These are phyloP conservation scores for Drosophila equinoxialis DNA, from an alignment of 1,140 invertebrate species.

Conservation along the genomic window DNA sequence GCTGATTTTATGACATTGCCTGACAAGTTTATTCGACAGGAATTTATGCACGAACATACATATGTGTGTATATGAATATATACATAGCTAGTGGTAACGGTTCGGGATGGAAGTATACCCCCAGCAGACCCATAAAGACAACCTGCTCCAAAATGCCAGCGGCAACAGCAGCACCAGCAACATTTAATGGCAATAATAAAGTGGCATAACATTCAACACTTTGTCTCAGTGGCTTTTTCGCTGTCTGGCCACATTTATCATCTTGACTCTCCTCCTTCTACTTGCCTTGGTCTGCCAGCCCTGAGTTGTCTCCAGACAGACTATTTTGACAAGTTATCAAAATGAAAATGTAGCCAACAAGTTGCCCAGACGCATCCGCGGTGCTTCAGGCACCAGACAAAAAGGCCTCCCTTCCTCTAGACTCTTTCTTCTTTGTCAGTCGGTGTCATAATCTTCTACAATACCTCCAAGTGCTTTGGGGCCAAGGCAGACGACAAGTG, in stretches of 20 bases:
- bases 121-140: conserved; percentile 67
- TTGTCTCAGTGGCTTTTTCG: conserved; percentile 68
- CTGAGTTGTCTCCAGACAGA: conserved; percentile 63
- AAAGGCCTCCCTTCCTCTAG: neutral
- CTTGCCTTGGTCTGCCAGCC: conserved; percentile 11
- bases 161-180: conserved; percentile 16
- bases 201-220: conserved; percentile 78
- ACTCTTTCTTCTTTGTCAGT: neutral
- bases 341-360: conserved; percentile 75
- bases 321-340: conserved; percentile 83
- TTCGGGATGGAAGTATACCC: conserved; percentile 13
- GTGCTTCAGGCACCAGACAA: conserved; percentile 26
- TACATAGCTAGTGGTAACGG: neutral
- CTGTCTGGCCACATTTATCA: conserved; percentile 77
- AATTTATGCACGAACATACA: conserved; percentile 5
- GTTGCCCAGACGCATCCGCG: conserved; percentile 48
- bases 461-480: conserved; percentile 30
- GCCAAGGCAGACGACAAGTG: conserved; percentile 75
- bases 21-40: conserved; percentile 70
- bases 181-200: conserved; percentile 76
- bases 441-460: conserved; percentile 66
- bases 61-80: conserved; percentile 9
- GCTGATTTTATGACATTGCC: conserved; percentile 64
- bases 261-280: conserved; percentile 24
- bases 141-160: conserved; percentile 42